Percentiles rank a stretch among this genome's conserved stretches.
Evolutionary conservation across 2,888 invertebrate genomes (phyloP).

Genomic region (Calephelis perditalis): DNA sequence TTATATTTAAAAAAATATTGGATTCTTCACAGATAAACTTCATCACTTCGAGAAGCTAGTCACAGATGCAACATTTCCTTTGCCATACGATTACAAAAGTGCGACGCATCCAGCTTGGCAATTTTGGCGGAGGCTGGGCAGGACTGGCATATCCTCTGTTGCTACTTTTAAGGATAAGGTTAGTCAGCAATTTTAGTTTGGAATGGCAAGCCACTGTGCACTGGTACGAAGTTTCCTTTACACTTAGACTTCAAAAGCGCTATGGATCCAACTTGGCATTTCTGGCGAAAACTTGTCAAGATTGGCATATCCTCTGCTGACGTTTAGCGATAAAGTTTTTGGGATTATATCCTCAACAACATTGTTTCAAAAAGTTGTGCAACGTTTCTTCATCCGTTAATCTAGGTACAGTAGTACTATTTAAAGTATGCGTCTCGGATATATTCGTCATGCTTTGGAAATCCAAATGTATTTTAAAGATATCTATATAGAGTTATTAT

Average conservation of each 20-base stretch:
- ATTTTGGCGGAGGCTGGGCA: conserved; percentile 58
- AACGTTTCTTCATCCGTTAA: too few species aligned
- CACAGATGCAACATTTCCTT: conserved; percentile 47
- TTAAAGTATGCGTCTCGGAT: too few species aligned
- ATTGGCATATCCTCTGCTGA: conserved; percentile 61
- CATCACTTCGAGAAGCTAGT: conserved; percentile 65
- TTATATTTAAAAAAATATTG: not conserved
- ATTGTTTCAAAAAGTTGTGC: too few species aligned
- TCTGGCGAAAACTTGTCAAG: conserved; percentile 55
- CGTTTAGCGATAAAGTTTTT: conserved; percentile 49
- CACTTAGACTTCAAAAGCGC: conserved; percentile 61
- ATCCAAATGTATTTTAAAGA: too few species aligned
- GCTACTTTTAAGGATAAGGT: conserved; percentile 59
- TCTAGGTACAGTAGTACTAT: too few species aligned
- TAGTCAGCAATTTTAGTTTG: not conserved
- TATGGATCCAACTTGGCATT: conserved; percentile 64
- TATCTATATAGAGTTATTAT: too few species aligned
- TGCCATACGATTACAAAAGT: conserved; percentile 58
- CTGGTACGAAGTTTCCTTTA: conserved; percentile 50
- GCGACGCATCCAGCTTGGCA: conserved; percentile 67
- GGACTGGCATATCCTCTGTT: conserved; percentile 56
- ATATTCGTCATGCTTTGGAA: too few species aligned
- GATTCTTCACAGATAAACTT: conserved; percentile 47
- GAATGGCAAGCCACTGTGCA: conserved; percentile 56
- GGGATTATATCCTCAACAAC: too few species aligned